A percentile compares a stretch with the other conserved stretches of the same genome.
phyloP scores from a whole-genome alignment of 1,140 invertebrate genomes.

The Adelges cooleyi region DNA sequence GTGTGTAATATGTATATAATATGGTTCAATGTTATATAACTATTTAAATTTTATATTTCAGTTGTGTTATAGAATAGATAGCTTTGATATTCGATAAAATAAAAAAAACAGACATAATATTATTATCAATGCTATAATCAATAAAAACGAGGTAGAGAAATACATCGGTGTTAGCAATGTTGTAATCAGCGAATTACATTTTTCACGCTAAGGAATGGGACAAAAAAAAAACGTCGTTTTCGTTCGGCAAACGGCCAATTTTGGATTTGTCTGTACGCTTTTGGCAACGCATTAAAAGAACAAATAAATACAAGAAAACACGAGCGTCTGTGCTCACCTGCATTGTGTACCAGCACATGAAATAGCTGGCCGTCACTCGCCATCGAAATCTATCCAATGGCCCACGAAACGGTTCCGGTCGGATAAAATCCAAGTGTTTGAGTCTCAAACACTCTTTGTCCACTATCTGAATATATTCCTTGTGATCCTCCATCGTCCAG shows the following conservation, averaged over 20 bases:
- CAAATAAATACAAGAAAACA: neutral
- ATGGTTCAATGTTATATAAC: no score
- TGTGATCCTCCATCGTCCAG: conserved; percentile 38
- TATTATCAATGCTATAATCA: no score
- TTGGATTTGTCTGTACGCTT: neutral
- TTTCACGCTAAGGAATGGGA: neutral
- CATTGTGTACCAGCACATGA: conserved; percentile 55
- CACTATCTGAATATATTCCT: conserved; percentile 37
- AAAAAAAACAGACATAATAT: no score
- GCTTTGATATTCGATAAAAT: no score
- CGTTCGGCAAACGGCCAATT: conserved; percentile 1
- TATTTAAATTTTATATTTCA: no score
- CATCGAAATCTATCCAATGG: conserved; percentile 47
- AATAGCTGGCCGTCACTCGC: conserved; percentile 50
- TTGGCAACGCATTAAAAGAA: conserved; percentile 11
- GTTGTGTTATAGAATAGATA: no score
- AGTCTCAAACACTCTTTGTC: conserved; percentile 42
- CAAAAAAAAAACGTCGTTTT: neutral
- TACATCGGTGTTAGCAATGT: no score
- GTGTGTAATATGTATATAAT: no score
- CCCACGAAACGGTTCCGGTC: conserved; percentile 44
- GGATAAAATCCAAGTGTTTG: conserved; percentile 39
- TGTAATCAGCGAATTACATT: neutral
- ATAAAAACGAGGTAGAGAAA: no score
- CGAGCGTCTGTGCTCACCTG: conserved; percentile 32